A percentile compares a stretch with the other conserved stretches of the same genome.
Conservation (phyloP, 2,113 vertebrate species). For the Mesoclemmys tuberculata region DNA sequence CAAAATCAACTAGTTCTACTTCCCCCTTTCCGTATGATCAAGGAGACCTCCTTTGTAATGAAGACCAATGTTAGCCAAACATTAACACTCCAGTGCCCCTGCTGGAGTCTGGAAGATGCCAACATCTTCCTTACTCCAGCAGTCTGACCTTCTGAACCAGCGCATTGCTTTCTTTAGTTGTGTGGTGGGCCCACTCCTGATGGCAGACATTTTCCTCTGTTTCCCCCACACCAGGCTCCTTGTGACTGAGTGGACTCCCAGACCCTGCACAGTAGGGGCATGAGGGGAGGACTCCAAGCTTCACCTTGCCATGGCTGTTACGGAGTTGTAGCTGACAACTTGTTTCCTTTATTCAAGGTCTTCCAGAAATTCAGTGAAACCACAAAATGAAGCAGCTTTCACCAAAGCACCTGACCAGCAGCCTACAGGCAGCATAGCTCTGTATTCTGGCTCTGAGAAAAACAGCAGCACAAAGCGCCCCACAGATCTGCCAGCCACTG, state of each 20-base stretch:
- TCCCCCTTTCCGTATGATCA: neutral
- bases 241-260: neutral
- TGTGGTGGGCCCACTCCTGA: neutral
- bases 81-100: neutral
- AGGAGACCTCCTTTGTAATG: neutral
- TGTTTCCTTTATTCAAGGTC: slow-evolving; percentile 60
- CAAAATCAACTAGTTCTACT: neutral
- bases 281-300: neutral
- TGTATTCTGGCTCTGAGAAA: slow-evolving; percentile 20
- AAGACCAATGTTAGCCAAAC: neutral
- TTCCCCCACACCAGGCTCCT: neutral
- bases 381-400: slow-evolving; percentile 54
- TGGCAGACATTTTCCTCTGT: neutral
- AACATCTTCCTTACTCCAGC: neutral
- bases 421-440: slow-evolving; percentile 39
- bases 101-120: neutral
- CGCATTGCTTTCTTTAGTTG: neutral
- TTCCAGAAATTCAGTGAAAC: slow-evolving; percentile 72
- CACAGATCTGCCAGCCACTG: neutral
- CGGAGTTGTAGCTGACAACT: neutral
- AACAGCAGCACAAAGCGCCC: slow-evolving; percentile 18
- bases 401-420: slow-evolving; percentile 66
- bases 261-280: neutral
- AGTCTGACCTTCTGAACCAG: neutral
- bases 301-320: neutral